These are phyloP conservation scores for Whitmania pigra DNA, from an alignment of 1,140 invertebrate species.

Conservation along the genomic window DNA sequence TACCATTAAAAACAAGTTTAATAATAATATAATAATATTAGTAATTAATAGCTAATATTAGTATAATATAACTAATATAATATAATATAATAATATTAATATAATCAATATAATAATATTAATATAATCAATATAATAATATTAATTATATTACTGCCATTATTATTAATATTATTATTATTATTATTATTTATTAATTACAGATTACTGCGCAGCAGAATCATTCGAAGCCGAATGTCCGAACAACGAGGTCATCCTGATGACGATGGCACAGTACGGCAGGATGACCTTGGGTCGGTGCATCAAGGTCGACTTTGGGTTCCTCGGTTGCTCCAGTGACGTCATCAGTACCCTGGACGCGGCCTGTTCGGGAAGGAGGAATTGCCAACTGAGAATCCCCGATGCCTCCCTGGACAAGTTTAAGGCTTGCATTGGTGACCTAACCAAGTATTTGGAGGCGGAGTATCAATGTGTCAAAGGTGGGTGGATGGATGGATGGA, in stretches of 20 bases:
- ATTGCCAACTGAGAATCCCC: constrained; percentile 15
- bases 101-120: too few species aligned
- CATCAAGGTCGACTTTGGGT: constrained; percentile 19
- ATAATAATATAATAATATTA: too few species aligned
- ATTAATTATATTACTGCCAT: too few species aligned
- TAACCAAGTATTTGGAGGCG: constrained; percentile 17
- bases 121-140: too few species aligned
- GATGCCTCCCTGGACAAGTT: constrained; percentile 5
- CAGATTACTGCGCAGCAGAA: constrained; percentile 6
- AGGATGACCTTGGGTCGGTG: constrained; percentile 15
- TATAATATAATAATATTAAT: too few species aligned
- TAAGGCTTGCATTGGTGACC: constrained; percentile 17
- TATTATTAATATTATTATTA: too few species aligned
- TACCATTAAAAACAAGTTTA: too few species aligned
- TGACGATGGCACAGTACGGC: constrained; percentile 9
- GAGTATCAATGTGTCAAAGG: constrained; percentile 21
- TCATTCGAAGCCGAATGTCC: not conserved
- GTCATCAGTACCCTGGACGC: constrained; percentile 4
- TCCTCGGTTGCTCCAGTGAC: constrained; percentile 17
- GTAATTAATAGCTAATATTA: too few species aligned
- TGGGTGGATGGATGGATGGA: not conserved
- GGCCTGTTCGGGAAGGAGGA: not conserved
- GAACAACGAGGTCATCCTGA: not conserved
- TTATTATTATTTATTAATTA: too few species aligned
- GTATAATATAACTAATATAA: too few species aligned